Conservation (phyloP, 23 tunicate genomes). For the Halocynthia roretzi region DNA sequence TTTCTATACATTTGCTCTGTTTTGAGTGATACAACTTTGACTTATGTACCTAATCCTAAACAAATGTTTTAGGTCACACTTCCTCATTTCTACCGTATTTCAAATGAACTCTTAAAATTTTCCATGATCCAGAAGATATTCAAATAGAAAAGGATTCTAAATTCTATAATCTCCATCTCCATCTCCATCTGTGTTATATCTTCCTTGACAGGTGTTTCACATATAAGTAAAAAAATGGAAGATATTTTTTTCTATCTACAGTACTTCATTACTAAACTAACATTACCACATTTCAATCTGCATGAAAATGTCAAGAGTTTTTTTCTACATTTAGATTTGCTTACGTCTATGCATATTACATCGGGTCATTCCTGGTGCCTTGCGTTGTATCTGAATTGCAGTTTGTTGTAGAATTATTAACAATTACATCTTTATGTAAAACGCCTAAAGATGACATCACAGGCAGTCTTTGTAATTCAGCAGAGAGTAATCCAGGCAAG, state of each 20-base stretch:
- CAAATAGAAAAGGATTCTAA: too few species aligned
- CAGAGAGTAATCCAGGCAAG: constrained; percentile 5
- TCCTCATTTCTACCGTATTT: too few species aligned
- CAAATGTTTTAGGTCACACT: too few species aligned
- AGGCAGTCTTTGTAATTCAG: constrained; percentile 8
- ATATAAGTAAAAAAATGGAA: neutral
- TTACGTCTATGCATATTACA: neutral
- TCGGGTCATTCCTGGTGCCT: constrained; percentile 7
- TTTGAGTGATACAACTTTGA: too few species aligned
- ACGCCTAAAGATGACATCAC: neutral
- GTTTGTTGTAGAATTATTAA: constrained; percentile 1
- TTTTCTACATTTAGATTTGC: constrained; percentile 8
- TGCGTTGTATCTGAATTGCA: constrained; percentile 13
- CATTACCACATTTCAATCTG: neutral
- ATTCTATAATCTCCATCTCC: neutral
- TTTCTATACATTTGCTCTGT: too few species aligned
- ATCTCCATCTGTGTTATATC: neutral
- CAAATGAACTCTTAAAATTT: too few species aligned
- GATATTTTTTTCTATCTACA: neutral
- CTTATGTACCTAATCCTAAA: too few species aligned
- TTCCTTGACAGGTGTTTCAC: neutral
- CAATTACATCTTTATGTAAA: neutral
- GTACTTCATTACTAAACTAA: neutral
- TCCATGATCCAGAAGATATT: too few species aligned
- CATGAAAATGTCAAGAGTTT: neutral